Evolutionary conservation across 1,140 invertebrate species (phyloP).

Genomic region (Lucilia cuprina): DNA sequence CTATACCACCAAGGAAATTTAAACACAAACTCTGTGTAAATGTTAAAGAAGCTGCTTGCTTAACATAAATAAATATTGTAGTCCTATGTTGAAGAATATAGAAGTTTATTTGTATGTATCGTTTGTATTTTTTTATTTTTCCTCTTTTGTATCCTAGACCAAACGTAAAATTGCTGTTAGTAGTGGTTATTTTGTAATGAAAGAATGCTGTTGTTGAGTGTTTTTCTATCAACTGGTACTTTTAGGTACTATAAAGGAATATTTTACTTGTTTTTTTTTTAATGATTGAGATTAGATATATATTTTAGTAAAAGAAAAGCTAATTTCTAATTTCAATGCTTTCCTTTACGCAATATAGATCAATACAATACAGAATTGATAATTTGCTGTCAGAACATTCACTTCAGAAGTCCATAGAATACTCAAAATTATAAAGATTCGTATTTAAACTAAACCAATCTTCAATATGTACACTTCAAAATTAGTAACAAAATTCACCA

Average conservation of each 20-base stretch:
- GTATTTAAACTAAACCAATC: no score
- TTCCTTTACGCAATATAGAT: no score
- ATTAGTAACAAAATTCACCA: no score
- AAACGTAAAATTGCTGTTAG: not conserved
- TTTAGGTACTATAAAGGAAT: not conserved
- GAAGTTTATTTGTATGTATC: not conserved
- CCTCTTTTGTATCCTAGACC: not conserved
- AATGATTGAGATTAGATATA: no score
- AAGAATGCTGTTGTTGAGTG: not conserved
- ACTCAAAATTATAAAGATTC: no score
- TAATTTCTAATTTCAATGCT: no score
- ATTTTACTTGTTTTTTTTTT: not conserved
- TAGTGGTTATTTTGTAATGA: not conserved
- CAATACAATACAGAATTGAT: no score
- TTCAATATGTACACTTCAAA: no score
- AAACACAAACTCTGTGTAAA: not conserved
- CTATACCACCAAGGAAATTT: constrained; percentile 7
- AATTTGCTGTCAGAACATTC: no score
- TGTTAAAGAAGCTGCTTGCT: not conserved
- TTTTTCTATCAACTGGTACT: not conserved
- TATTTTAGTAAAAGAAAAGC: no score
- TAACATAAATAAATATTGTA: no score
- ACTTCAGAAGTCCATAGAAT: no score
- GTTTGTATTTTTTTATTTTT: not conserved
- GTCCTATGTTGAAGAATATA: not conserved